phyloP scores from a whole-genome alignment of 1,140 invertebrate genomes.

The Danaus melanippus region DNA sequence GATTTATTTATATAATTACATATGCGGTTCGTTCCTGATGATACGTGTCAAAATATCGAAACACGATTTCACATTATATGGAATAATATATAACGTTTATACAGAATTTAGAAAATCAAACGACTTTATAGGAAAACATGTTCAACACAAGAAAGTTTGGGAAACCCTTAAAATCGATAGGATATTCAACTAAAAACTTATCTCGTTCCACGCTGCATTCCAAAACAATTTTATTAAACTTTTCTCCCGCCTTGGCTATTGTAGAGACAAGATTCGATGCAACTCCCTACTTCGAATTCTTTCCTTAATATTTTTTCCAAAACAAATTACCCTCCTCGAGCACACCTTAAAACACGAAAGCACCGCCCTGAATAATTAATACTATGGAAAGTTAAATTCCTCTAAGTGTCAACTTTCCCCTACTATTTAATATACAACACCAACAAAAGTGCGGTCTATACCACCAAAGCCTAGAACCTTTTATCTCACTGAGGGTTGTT shows the following conservation, averaged over 20 bases:
- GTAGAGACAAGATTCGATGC: constrained; percentile 36
- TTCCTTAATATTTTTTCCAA: constrained; percentile 47
- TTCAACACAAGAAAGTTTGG: constrained; percentile 23
- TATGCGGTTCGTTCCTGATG: too few species aligned
- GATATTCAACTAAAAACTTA: constrained; percentile 43
- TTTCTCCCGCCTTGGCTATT: constrained; percentile 39
- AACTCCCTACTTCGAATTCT: constrained; percentile 58
- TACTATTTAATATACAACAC: constrained; percentile 65
- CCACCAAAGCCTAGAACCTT: constrained; percentile 55
- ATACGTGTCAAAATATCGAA: too few species aligned
- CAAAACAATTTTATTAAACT: constrained; percentile 64
- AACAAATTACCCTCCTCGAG: constrained; percentile 63
- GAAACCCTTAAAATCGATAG: constrained; percentile 40
- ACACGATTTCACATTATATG: too few species aligned
- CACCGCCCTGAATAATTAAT: constrained; percentile 70
- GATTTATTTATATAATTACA: too few species aligned
- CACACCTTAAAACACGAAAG: constrained; percentile 63
- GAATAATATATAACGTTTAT: too few species aligned
- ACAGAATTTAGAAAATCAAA: too few species aligned
- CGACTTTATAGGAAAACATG: constrained; percentile 8
- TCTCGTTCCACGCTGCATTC: constrained; percentile 51
- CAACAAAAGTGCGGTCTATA: constrained; percentile 61
- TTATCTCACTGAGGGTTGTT: constrained; percentile 59
- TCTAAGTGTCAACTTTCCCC: constrained; percentile 69
- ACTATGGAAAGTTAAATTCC: constrained; percentile 69